Base-by-base conservation (phyloP, 2,113 vertebrate genomes). In the Apistogramma diplotaenia region DNA sequence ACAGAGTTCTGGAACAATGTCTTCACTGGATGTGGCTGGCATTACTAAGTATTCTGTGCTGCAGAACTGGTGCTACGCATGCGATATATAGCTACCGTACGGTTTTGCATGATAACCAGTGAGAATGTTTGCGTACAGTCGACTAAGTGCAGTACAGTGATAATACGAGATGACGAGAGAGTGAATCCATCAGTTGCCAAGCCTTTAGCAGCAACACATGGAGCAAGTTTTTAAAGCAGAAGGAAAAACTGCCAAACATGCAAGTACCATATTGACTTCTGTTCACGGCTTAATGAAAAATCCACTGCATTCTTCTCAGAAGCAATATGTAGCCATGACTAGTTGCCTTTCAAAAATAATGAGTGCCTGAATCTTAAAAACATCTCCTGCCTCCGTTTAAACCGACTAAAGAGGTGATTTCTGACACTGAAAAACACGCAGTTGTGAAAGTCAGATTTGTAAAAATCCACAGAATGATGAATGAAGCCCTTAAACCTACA, bases 1-100 rank as follows among this genome's bases (percentile, higher is more conserved):
- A 35, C 62, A 65, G 86, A 84, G 83, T 56, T 86, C 61, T 82
- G 73, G 82, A 90, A 90, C 81, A 90, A 83, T 85, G 89, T 87
- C 78, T 86, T 86, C 79, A 88, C 91, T 89, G 90, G 86, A 90
- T 91, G 86, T 71, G 86, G 81, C 87, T 85, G 84, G 85, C 89
- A 92, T 91, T 61, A 60, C 82, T 76, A 78, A 87, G 85, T 51
- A 54, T 84, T 79, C 80, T 77, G 79, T 86, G 87, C 89, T 81
- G 86, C 85, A 88, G 82, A 89, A 79, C 43, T 9, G 78, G 55
- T 49, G 79, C 74, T 57, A 54, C 86, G 88, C 81, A 82, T 87
- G 80, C 75, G 40, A 79, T 83, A 79, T 43, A 51, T 56, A 18
- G 62, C 40, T 67, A 75, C 40, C 49, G 29, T 8, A n/a, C 40